Percentiles rank a stretch among this genome's conserved stretches.
Evolutionary conservation across 2,797 vertebrate genomes (phyloP).

Genomic region (Hozukius guyotensis): DNA sequence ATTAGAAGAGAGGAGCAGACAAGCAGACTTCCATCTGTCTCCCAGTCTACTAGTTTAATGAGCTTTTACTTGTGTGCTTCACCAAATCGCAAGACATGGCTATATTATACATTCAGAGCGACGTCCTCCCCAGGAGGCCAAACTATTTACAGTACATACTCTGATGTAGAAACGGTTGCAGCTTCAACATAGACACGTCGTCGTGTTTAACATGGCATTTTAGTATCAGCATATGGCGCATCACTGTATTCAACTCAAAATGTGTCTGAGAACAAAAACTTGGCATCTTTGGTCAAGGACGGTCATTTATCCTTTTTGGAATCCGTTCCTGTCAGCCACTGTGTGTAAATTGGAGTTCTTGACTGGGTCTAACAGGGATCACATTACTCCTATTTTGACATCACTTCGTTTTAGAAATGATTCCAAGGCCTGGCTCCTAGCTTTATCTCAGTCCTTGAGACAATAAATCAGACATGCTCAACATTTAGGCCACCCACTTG

Average conservation of each 20-base stretch:
- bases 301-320: slow-evolving; percentile 6
- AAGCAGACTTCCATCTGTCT: slow-evolving; percentile 70
- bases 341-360: not conserved
- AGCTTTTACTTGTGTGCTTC: slow-evolving; percentile 59
- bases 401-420: not conserved
- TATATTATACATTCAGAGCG: slow-evolving; percentile 19
- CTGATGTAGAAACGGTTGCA: not conserved
- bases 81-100: slow-evolving; percentile 17
- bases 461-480: slow-evolving; percentile 22
- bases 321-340: not conserved
- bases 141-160: not conserved
- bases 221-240: not conserved
- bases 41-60: slow-evolving; percentile 62
- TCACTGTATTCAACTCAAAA: not conserved
- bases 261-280: not conserved
- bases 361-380: slow-evolving; percentile 1
- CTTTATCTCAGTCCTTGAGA: slow-evolving; percentile 14
- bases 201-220: not conserved
- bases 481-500: not conserved
- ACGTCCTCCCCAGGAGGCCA: slow-evolving; percentile 7
- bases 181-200: not conserved
- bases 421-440: not conserved
- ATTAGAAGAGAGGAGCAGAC: slow-evolving; percentile 54
- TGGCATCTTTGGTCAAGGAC: not conserved
- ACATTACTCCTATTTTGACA: slow-evolving; percentile 11